Percentiles rank a stretch among this genome's conserved stretches.
Evolutionary conservation across 2,113 vertebrate species (phyloP).

Genomic region (Oplegnathus fasciatus): DNA sequence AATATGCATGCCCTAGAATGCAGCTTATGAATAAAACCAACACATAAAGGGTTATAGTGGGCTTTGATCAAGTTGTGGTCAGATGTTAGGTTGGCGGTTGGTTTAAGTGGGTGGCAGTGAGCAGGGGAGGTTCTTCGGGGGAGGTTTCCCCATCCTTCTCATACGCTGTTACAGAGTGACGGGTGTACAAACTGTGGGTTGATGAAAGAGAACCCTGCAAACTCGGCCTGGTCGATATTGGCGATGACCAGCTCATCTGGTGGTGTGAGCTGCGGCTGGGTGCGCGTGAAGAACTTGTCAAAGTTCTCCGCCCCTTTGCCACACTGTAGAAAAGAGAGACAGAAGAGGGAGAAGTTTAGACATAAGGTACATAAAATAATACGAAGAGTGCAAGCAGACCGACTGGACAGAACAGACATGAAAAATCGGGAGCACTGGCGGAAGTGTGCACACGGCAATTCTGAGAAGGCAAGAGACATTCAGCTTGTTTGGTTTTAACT

Average conservation of each 20-base stretch:
- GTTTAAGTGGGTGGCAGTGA: conserved; percentile 54
- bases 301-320: conserved; percentile 98
- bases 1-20: conserved; percentile 47
- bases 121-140: conserved; percentile 40
- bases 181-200: conserved; percentile 93
- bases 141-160: conserved; percentile 70
- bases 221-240: conserved; percentile 98
- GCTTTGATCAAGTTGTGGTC: conserved; percentile 53
- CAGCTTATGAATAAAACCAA: conserved; percentile 53
- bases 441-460: conserved; percentile 15
- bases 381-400: neutral
- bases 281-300: conserved; percentile 98
- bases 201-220: conserved; percentile 97
- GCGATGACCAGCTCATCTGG: conserved; percentile 97
- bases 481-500: conserved; percentile 1
- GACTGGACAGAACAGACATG: conserved; percentile 1
- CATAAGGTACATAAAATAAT: neutral
- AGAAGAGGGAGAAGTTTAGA: conserved; percentile 24
- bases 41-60: conserved; percentile 42
- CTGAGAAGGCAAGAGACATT: conserved; percentile 12
- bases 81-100: conserved; percentile 43
- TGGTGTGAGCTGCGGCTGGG: conserved; percentile 94
- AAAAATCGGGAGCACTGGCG: neutral
- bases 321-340: conserved; percentile 83
- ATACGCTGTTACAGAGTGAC: conserved; percentile 81